Evolutionary conservation across 1,140 invertebrate species (phyloP), one percentile per base, ranked within the genome.

Genomic region (Drosophila parvula): DNA sequence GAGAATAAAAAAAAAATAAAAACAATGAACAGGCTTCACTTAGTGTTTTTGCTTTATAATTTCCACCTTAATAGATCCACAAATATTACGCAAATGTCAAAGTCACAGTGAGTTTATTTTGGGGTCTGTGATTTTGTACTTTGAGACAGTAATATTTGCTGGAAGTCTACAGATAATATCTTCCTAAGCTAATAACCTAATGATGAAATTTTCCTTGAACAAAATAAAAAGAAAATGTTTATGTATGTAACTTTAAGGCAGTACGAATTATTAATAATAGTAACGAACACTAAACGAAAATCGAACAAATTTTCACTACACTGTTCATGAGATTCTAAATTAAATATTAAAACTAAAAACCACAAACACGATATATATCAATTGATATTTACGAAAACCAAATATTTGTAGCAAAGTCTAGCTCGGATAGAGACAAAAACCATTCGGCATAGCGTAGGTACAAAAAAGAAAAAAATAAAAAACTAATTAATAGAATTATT

Each of bases 241-340:
- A 62, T 55, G 59, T 85, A 67, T 69, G 47, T 53, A 22, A 22
- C 16, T 44, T 67, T 80, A 84, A 67, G 58, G 12, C 59, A 58
- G 28, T 50, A 57, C 16, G 62, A 70, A 81, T 74, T 74, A 70
- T 63, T 18, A 59, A 70, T 51, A 53, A 50, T 38, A 44, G 34
- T 58, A 22, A 64, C 59, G 43, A 67, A 77, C 27, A 64, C 60
- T 65, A 67, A 69, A 36, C 51, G 47, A 77, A 75, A 60, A 45
- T 64, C 55, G 43, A 58, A 45, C 22, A 61, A 45, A 34, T 73
- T 63, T 78, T 78, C 61, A 74, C 84, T 69, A 44, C 65, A 84
- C 60, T 81, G 86, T 74, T 77, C 68, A 90, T 71, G 79, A 90
- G 76, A 90, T 90, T 90, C 80, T 90, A 90, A 90, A 90, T 88